Evolutionary conservation across 2,888 invertebrate genomes (phyloP).

Genomic region (Oscheius onirici): DNA sequence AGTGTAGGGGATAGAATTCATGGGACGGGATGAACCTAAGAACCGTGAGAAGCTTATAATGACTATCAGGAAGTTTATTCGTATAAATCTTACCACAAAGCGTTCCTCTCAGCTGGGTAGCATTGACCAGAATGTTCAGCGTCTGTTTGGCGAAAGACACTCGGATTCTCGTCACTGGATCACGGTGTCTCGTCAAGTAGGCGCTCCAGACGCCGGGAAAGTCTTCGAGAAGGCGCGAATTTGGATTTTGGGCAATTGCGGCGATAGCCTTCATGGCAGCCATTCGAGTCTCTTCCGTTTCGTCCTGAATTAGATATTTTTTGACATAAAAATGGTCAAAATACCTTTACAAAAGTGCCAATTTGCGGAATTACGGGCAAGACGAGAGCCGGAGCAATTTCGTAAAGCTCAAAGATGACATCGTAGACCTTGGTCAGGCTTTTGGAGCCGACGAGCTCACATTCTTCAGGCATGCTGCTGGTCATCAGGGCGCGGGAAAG

Average conservation of each 20-base stretch:
- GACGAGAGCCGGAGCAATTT: slow-evolving; percentile 34
- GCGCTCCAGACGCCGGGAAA: slow-evolving; percentile 19
- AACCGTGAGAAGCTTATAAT: too few species aligned
- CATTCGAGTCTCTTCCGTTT: not conserved
- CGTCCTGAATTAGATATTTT: not conserved
- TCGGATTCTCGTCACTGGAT: slow-evolving; percentile 9
- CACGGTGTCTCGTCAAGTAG: slow-evolving; percentile 13
- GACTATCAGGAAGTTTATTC: not conserved
- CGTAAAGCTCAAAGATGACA: slow-evolving; percentile 37
- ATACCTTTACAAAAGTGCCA: slow-evolving; percentile 19
- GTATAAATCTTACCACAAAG: slow-evolving; percentile 16
- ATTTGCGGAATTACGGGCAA: slow-evolving; percentile 34
- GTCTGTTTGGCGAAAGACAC: slow-evolving; percentile 9
- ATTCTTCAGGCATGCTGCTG: slow-evolving; percentile 43
- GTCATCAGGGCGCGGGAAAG: slow-evolving; percentile 30
- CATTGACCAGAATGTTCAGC: slow-evolving; percentile 10
- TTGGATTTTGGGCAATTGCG: slow-evolving; percentile 18
- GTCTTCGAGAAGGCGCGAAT: slow-evolving; percentile 15
- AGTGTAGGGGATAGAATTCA: too few species aligned
- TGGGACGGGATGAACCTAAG: too few species aligned
- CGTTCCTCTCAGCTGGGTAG: slow-evolving; percentile 24
- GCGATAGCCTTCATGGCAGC: slow-evolving; percentile 18
- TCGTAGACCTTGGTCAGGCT: slow-evolving; percentile 39
- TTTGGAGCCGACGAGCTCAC: slow-evolving; percentile 39
- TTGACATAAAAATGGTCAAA: not conserved